Evolutionary conservation across 2,888 invertebrate genomes (phyloP), one percentile per base, ranked within the genome.

Genomic region (Hypomecis punctinalis): DNA sequence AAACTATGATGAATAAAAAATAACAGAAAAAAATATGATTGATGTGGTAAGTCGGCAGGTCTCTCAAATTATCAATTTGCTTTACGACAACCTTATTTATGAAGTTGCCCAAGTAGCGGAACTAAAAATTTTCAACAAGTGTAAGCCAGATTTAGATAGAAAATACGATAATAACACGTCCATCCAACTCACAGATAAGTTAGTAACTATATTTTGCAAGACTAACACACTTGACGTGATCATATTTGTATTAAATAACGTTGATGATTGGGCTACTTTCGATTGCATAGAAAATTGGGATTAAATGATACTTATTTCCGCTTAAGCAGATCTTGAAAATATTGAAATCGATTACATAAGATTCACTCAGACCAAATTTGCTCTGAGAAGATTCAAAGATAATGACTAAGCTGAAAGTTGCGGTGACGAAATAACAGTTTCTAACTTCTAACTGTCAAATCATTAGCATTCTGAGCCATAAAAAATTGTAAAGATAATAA

Each of bases 1-100:
- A 67, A 68, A 69, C 40, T 33, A 59, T 10, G 52, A 65, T 51
- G 59, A 36, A 67, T 59, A 70, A 67, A 68, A 54, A 61, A 43
- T 5, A 10, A 47, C 36, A 33, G 63, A 69, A 55, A 63, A 23
- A 69, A 69, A 65, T 45, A 62, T 71, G 71, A 71, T 70, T 69
- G 71, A 71, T 69, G 67, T 63, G 33, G n/a, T 61, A 52, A 43
- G 59, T 54, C 52, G 46, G 64, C 62, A 54, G 3, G 63, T 67
- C 54, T 54, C 57, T 67, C 63, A 63, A 68, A 60, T 10, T 53
- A 37, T 49, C 49, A 59, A 59, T 59, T 59, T 42, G 56, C 10
- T 42, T 33, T 47, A 39, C 10, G 48, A 47, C 47, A 9, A 35
- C 35, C 10, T 4, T 47, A 49, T 37, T 1, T 10, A 5, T 23